These are phyloP conservation scores for Nesoenas mayeri DNA, from an alignment of 2,113 vertebrate species.

Conservation along the genomic window DNA sequence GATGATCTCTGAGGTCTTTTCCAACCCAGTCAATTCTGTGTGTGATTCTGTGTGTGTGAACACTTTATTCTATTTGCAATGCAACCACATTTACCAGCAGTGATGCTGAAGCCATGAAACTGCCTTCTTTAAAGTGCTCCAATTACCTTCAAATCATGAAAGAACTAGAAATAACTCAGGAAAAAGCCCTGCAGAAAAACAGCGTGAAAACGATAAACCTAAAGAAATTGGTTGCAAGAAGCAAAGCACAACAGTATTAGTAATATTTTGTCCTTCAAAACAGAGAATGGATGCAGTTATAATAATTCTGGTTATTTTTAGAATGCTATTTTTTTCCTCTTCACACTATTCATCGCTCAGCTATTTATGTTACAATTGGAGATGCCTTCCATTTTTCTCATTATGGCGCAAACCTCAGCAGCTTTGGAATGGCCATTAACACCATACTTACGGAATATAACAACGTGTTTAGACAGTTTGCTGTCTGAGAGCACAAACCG, in stretches of 20 bases:
- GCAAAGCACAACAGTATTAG: background rate
- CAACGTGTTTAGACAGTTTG: background rate
- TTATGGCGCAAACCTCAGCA: slow-evolving; percentile 22
- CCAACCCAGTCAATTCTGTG: too few species aligned
- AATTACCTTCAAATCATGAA: background rate
- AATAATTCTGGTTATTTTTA: slow-evolving; percentile 45
- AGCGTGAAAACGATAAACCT: background rate
- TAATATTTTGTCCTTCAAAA: slow-evolving; percentile 1
- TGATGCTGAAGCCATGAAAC: background rate
- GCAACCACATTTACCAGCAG: background rate
- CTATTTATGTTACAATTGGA: slow-evolving; percentile 10
- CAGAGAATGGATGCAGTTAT: background rate
- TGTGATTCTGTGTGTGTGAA: too few species aligned
- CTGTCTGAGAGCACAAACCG: background rate
- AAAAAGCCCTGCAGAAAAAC: background rate
- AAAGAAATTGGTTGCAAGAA: background rate
- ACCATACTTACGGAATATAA: background rate
- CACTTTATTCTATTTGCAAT: background rate
- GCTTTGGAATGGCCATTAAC: slow-evolving; percentile 29
- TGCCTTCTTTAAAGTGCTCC: background rate
- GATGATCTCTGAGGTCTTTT: too few species aligned
- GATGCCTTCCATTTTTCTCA: slow-evolving; percentile 13
- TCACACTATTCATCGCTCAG: background rate
- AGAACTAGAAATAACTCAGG: background rate
- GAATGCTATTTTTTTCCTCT: slow-evolving; percentile 25